Conservation (phyloP, 2,888 invertebrate genomes). For the Tenthredo scrophulariae region DNA sequence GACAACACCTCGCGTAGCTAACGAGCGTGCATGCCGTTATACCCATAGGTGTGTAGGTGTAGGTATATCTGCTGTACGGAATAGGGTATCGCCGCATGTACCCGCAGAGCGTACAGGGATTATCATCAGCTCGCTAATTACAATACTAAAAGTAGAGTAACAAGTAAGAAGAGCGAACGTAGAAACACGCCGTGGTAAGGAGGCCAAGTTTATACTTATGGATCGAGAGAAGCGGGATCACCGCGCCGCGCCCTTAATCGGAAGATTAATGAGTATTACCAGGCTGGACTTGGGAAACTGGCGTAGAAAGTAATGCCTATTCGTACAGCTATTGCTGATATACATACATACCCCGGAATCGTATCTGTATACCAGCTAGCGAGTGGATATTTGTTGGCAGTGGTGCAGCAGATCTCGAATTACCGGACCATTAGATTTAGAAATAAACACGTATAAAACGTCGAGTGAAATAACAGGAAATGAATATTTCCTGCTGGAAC, state of each 20-base stretch:
- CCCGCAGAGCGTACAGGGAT: constrained; percentile 3
- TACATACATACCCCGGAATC: neutral
- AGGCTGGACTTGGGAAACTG: constrained; percentile 5
- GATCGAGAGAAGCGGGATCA: constrained; percentile 17
- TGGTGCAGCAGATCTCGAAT: neutral
- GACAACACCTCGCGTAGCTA: constrained; percentile 41
- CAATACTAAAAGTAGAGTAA: constrained; percentile 45
- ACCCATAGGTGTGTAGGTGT: neutral
- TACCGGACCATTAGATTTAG: constrained; percentile 15
- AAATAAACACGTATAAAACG: constrained; percentile 24
- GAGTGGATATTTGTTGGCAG: neutral
- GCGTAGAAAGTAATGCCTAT: constrained; percentile 34
- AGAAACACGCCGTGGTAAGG: neutral
- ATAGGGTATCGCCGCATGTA: neutral
- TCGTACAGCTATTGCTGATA: neutral
- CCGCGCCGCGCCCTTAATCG: constrained; percentile 44
- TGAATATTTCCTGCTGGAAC: constrained; percentile 42
- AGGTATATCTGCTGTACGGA: neutral
- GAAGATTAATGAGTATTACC: constrained; percentile 39
- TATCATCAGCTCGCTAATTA: constrained; percentile 44
- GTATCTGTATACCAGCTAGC: neutral
- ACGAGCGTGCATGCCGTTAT: constrained; percentile 46
- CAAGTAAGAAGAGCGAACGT: constrained; percentile 7
- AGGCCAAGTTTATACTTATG: constrained; percentile 41
- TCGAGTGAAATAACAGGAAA: constrained; percentile 47